Evolutionary conservation across 2,113 vertebrate genomes (phyloP).

Genomic region (Marmota monax): DNA sequence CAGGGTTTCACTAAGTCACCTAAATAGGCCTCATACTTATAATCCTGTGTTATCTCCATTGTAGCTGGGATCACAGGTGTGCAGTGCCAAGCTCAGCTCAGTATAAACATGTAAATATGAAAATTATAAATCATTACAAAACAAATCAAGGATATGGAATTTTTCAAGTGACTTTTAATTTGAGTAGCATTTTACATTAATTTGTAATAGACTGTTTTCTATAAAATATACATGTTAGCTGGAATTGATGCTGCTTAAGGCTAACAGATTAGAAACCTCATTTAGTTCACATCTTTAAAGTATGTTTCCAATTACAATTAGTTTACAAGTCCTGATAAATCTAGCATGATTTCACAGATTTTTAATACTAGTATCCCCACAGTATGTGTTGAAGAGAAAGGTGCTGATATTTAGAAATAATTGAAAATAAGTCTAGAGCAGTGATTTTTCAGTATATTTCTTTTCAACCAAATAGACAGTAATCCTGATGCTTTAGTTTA

Average conservation of each 20-base stretch:
- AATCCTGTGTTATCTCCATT: no score
- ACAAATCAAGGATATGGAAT: neutral
- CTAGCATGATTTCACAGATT: neutral
- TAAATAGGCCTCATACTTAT: no score
- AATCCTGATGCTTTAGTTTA: neutral
- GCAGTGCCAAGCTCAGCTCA: accelerated
- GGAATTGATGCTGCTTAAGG: neutral
- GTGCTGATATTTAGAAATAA: neutral
- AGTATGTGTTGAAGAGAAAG: neutral
- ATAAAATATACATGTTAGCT: neutral
- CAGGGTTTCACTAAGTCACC: no score
- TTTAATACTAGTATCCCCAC: neutral
- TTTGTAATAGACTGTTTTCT: neutral
- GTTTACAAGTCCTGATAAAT: neutral
- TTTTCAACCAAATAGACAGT: neutral
- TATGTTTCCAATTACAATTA: neutral
- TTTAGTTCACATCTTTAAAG: neutral
- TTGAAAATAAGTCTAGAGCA: neutral
- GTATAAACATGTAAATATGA: neutral
- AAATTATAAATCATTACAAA: neutral
- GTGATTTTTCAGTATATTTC: neutral
- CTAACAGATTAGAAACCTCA: neutral
- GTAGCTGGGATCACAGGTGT: no score
- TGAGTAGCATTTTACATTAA: neutral
- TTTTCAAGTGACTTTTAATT: neutral